phyloP scores from a whole-genome alignment of 2,888 invertebrate species.

The Dicranocentrus wangi region DNA sequence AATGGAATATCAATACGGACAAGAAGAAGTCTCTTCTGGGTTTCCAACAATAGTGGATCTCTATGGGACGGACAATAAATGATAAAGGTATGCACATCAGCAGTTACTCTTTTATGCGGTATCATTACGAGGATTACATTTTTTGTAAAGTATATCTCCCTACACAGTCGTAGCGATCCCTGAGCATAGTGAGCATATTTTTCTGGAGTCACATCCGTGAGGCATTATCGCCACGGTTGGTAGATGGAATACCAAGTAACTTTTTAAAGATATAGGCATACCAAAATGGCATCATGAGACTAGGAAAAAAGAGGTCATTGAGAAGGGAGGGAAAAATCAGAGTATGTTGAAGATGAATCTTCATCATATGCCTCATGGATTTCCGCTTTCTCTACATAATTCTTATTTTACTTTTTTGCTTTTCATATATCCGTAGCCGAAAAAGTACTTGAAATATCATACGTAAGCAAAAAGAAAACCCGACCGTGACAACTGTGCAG shows the following conservation, averaged over 20 bases:
- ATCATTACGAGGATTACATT: constrained; percentile 7
- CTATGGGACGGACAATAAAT: background rate
- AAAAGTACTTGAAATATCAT: too few species aligned
- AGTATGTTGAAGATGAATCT: constrained; percentile 16
- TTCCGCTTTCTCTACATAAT: background rate
- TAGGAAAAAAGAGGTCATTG: background rate
- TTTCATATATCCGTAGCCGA: too few species aligned
- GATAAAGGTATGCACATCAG: constrained; percentile 1
- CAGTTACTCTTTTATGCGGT: background rate
- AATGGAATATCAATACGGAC: constrained; percentile 4
- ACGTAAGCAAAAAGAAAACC: too few species aligned
- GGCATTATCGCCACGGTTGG: too few species aligned
- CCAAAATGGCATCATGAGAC: too few species aligned
- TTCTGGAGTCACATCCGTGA: too few species aligned
- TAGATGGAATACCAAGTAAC: too few species aligned
- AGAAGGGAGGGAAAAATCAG: background rate
- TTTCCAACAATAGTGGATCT: too few species aligned
- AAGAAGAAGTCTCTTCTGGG: background rate
- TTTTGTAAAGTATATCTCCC: background rate
- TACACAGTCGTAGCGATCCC: background rate
- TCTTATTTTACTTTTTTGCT: background rate
- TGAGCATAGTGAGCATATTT: background rate
- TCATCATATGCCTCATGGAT: constrained; percentile 4
- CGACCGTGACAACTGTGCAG: too few species aligned
- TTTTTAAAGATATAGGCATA: too few species aligned